Evolutionary conservation across 2,888 invertebrate genomes (phyloP), one percentile per base, ranked within the genome.

Genomic region (Philhelius pedissequus): DNA sequence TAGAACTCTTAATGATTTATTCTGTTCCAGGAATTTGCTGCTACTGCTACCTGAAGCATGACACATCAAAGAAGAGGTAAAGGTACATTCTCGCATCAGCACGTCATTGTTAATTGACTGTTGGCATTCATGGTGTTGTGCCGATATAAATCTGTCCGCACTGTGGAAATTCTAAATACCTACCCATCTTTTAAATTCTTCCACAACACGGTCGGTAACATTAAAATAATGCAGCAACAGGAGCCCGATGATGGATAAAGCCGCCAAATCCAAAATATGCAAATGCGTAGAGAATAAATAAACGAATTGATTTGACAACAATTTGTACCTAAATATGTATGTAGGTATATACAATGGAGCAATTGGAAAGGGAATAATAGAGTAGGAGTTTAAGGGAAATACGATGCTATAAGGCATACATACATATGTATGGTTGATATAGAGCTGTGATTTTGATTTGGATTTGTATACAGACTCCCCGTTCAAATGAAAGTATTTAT

Each of bases 101-200:
- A 70, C 69, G 62, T 77, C 69, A 62, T 77, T 52, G 77, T 77
- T 70, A 77, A 77, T 77, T 43, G 70, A 74, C 62, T 66, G 64
- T 54, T 56, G 32, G 58, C 50, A 52, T 43, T 25, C 56, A 64
- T 62, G 43, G 60, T 43, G 43, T 43, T 40, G 18, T 27, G 43
- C 11, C 11, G 43, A 27, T 60, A 43, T 60, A 60, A 60, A 43
- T 43, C 43, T 40, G 27, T 43, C 43, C 18, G 43, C 18, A 5
- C 3, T 25, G 5, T 18, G 11, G 4, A 30, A n/a, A 40, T 62
- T 62, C 27, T 43, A 18, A 62, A 43, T n/a, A 43, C 60, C 18
- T 62, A 27, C 27, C 32, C 7, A 43, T n/a, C 1, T 27, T 40
- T 60, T 15, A 11, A 60, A 62, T 43, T 60, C 22, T 15, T 25